These are phyloP conservation scores for Drosophila pectinifera DNA, from an alignment of 1,140 invertebrate genomes.

Conservation along the genomic window DNA sequence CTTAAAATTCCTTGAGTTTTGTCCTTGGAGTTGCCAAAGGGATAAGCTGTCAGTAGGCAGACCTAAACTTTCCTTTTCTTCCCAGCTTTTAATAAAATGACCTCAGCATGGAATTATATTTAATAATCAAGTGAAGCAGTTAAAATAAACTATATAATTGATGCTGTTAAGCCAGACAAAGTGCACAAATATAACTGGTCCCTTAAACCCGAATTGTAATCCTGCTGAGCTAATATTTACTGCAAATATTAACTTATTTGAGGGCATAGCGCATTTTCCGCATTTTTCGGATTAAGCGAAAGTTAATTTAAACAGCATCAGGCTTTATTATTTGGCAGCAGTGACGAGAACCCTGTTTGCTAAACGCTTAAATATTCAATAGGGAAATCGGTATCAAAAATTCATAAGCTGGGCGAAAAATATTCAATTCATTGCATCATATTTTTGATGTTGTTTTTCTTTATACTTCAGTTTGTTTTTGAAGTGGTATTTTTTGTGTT, in stretches of 20 bases:
- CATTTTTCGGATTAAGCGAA: conserved; percentile 43
- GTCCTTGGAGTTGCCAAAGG: neutral
- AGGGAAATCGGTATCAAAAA: conserved; percentile 61
- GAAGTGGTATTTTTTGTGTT: conserved; percentile 10
- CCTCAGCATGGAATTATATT: too few relatives aligned
- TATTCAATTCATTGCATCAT: conserved; percentile 46
- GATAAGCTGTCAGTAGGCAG: neutral
- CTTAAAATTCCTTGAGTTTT: neutral
- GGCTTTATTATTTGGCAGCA: conserved; percentile 5
- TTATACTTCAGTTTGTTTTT: conserved; percentile 22
- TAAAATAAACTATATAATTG: neutral
- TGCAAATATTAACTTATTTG: conserved; percentile 41
- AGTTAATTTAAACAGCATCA: conserved; percentile 42
- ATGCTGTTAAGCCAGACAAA: neutral
- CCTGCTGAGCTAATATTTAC: conserved; percentile 26
- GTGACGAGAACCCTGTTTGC: conserved; percentile 45
- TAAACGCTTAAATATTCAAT: conserved; percentile 50
- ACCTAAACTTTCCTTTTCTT: too few relatives aligned
- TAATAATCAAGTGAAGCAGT: too few relatives aligned
- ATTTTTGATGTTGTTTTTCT: conserved; percentile 40
- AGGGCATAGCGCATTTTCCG: conserved; percentile 12
- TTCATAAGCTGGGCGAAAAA: conserved; percentile 52
- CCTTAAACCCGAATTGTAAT: conserved; percentile 3
- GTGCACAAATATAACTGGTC: neutral
- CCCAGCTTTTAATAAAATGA: too few relatives aligned